These are phyloP conservation scores for Acanthopleura granulata DNA, from an alignment of 2,888 invertebrate genomes.

Conservation along the genomic window DNA sequence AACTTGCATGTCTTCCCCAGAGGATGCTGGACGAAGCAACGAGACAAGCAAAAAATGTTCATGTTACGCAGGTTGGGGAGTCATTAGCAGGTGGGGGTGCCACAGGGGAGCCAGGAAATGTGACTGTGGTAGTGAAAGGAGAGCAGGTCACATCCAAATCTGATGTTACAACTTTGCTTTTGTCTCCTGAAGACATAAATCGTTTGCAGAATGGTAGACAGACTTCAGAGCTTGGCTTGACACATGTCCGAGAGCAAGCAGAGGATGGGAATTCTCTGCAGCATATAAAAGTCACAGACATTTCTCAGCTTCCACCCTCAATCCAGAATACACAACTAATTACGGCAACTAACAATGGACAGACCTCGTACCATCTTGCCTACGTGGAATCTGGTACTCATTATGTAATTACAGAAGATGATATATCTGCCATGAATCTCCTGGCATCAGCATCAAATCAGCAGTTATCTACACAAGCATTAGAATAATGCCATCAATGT, in stretches of 20 bases:
- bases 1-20: not conserved
- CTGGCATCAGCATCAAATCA: conserved; percentile 39
- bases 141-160: not conserved
- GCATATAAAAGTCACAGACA: conserved; percentile 4
- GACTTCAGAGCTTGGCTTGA: not conserved
- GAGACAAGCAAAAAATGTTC: not conserved
- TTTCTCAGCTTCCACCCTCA: not conserved
- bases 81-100: not conserved
- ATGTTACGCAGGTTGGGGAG: not conserved
- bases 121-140: not conserved
- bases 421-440: conserved; percentile 42
- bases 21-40: not conserved
- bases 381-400: conserved; percentile 22
- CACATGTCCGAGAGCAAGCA: not conserved
- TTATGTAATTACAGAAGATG: conserved; percentile 35
- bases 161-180: not conserved
- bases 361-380: not conserved
- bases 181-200: not conserved
- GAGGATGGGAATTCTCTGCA: not conserved
- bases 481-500: too few relatives aligned
- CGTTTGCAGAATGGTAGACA: not conserved
- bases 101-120: not conserved
- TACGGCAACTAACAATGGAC: not conserved
- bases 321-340: not conserved
- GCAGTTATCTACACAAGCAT: conserved; percentile 19